Evolutionary conservation across 1,140 invertebrate genomes (phyloP), one percentile per base, ranked within the genome.

Genomic region (Drosophila bocqueti): DNA sequence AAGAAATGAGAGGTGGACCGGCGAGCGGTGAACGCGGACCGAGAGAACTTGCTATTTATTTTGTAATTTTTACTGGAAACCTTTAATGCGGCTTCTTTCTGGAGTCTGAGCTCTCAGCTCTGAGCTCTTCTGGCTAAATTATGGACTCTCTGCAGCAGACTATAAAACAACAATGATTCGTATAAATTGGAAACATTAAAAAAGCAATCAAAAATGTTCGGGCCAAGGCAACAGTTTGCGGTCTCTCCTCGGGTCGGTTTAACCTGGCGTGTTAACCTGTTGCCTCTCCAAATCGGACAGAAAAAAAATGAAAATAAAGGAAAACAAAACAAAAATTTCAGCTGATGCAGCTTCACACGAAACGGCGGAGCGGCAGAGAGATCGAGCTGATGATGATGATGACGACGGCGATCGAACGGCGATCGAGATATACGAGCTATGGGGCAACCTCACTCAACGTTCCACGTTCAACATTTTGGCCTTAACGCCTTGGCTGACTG

Each of bases 171-270:
- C 85, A 89, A 89, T 89, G 84, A 89, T 89, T 89, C 84, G 84
- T 90, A 89, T 89, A 89, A 90, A 89, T 89, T 90, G 84, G 84
- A 89, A 89, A 90, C 84, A 89, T 89, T 89, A 89, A 89, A 89
- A 89, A 90, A 89, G 84, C 84, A 89, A 89, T 89, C 84, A 89
- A 89, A 89, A 89, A 85, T 90, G 84, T 89, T 89, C 78, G 78
- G 78, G 74, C 81, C 81, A 85, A 86, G 83, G 74, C 83, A 85
- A 59, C 59, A 65, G 71, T 73, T 74, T 79, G 76, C 76, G 76
- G 76, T 79, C 76, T 79, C 76, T 78, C 68, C 77, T 57, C 73
- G 77, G 83, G 83, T 87, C 83, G 89, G 83, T 78, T 87, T 89
- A 87, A 87, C 83, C 83, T 87, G 83, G 82, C 84, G 84, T 89